Conservation (phyloP, 2,797 vertebrate genomes). For the Eremophila alpestris region DNA sequence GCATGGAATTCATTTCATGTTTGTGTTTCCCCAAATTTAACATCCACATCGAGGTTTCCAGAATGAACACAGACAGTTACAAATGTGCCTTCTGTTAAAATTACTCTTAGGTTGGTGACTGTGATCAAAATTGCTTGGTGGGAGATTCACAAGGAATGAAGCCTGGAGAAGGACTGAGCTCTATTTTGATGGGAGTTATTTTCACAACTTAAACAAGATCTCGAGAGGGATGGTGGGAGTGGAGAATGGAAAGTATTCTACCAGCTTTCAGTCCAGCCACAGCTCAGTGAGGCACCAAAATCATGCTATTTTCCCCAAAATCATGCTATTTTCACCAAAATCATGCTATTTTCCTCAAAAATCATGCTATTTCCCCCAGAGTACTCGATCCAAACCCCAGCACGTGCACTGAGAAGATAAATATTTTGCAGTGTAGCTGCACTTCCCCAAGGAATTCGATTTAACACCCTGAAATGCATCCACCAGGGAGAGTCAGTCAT, state of each 20-base stretch:
- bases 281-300: background rate
- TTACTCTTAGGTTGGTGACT: background rate
- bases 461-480: background rate
- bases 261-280: background rate
- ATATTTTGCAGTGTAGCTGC: background rate
- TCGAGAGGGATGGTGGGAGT: background rate
- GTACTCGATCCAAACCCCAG: background rate
- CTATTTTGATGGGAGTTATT: background rate
- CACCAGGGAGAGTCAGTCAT: background rate
- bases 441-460: background rate
- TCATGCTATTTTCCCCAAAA: background rate
- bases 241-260: background rate
- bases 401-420: rapidly evolving
- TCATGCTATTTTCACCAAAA: background rate
- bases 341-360: background rate
- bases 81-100: constrained; percentile 38
- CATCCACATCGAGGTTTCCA: constrained; percentile 2
- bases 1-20: background rate
- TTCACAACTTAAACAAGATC: background rate
- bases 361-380: background rate
- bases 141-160: constrained; percentile 32
- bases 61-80: constrained; percentile 31
- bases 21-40: constrained; percentile 7
- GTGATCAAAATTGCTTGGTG: constrained; percentile 32
- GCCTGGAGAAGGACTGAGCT: constrained; percentile 13